A percentile compares a stretch with the other conserved stretches of the same genome.
These are phyloP conservation scores for Coilia nasus DNA, from an alignment of 2,797 vertebrate genomes.

Conservation along the genomic window DNA sequence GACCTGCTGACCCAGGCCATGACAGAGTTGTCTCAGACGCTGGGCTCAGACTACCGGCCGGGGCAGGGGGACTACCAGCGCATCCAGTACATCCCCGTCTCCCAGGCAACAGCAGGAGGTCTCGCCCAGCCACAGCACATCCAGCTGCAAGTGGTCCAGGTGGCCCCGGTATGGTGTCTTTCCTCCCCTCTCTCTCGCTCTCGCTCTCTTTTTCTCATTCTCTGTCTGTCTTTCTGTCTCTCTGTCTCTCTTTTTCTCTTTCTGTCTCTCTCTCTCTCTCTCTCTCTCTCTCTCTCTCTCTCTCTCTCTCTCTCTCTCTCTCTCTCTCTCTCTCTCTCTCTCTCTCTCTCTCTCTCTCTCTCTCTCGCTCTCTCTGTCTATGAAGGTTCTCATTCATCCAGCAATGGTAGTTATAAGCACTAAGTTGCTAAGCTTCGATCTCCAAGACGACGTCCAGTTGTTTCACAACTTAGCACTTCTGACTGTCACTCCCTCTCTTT, in stretches of 20 bases:
- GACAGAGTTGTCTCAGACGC: slow-evolving; percentile 96
- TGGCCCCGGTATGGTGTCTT: slow-evolving; percentile 83
- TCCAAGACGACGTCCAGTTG: too few species aligned
- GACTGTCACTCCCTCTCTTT: neutral
- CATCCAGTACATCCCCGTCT: slow-evolving; percentile 96
- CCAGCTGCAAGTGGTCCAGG: slow-evolving; percentile 96
- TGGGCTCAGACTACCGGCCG: slow-evolving; percentile 92
- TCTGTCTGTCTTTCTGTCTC: neutral
- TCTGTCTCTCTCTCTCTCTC: neutral
- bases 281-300: neutral
- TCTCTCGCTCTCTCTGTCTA: too few species aligned
- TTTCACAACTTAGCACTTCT: neutral
- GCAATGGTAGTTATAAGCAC: too few species aligned
- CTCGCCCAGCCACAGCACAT: slow-evolving; percentile 92
- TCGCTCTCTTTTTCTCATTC: neutral
- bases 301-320: neutral
- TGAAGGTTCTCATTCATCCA: too few species aligned
- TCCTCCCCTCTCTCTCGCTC: neutral
- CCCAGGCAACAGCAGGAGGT: slow-evolving; percentile 82
- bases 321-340: neutral
- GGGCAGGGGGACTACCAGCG: slow-evolving; percentile 93
- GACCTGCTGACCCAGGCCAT: slow-evolving; percentile 97
- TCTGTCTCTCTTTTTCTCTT: slow-evolving; percentile 22
- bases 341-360: too few species aligned
- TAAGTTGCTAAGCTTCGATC: too few species aligned